Conservation (phyloP, 2,797 vertebrate genomes). For the Champsocephalus esox region DNA sequence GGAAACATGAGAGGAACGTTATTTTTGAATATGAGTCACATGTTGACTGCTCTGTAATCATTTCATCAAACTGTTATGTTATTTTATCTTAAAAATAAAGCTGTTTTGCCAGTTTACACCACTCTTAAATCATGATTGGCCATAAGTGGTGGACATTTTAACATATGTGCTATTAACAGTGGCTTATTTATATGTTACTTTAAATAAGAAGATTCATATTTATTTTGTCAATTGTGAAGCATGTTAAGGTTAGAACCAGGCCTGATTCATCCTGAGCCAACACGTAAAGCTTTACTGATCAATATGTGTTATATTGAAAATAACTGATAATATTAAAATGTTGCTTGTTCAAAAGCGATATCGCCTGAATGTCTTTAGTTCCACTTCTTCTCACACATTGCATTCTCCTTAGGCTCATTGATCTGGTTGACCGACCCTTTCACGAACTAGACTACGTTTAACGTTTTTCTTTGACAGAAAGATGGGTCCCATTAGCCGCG, state of each 20-base stretch:
- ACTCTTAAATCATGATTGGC: not conserved
- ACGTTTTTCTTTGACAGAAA: too few relatives aligned
- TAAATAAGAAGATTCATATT: not conserved
- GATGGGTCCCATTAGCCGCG: too few relatives aligned
- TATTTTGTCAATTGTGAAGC: not conserved
- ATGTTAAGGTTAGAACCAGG: not conserved
- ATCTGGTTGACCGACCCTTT: not conserved
- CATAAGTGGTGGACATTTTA: not conserved
- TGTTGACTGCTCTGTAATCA: slow-evolving; percentile 1
- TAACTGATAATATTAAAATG: not conserved
- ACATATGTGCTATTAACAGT: not conserved
- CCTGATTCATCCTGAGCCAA: not conserved
- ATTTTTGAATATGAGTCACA: slow-evolving; percentile 28
- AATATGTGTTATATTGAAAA: too few relatives aligned
- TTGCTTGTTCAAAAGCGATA: not conserved
- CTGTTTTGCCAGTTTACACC: not conserved
- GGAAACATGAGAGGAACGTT: slow-evolving; percentile 29
- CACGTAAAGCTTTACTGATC: not conserved
- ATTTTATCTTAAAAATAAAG: not conserved
- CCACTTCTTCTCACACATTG: not conserved
- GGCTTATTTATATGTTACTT: not conserved
- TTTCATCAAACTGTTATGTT: slow-evolving; percentile 18
- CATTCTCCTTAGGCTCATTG: not conserved
- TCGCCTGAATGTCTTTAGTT: not conserved
- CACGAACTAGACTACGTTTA: not conserved